Evolutionary conservation across 1,140 invertebrate species (phyloP).

Genomic region (Chrysoperla carnea): DNA sequence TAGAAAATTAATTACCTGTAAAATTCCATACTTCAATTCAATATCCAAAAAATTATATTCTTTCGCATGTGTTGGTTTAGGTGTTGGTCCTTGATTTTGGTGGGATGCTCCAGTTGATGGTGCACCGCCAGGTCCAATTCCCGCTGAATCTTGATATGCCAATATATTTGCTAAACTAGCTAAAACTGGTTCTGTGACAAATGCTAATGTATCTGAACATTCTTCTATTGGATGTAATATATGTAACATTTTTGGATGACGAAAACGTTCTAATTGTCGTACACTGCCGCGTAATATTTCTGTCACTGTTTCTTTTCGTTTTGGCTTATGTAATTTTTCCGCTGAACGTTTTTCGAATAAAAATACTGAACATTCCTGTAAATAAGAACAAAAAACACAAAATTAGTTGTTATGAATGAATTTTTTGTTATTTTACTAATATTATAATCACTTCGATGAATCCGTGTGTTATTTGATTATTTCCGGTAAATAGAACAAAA

Average conservation of each 20-base stretch:
- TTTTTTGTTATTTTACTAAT: background rate
- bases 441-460: too few species aligned
- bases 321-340: constrained; percentile 88
- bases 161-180: constrained; percentile 78
- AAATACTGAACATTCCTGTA: constrained; percentile 88
- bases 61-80: constrained; percentile 38
- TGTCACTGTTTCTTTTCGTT: constrained; percentile 78
- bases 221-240: constrained; percentile 63
- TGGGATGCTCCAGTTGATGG: constrained; percentile 22
- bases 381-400: constrained; percentile 15
- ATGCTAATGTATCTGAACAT: constrained; percentile 71
- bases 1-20: constrained; percentile 50
- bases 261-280: constrained; percentile 60
- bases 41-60: constrained; percentile 80
- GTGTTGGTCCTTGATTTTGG: constrained; percentile 15
- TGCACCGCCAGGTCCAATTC: constrained; percentile 19
- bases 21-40: constrained; percentile 81
- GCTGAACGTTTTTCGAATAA: constrained; percentile 87
- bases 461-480: too few species aligned
- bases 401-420: background rate
- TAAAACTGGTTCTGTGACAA: constrained; percentile 77
- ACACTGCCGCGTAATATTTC: constrained; percentile 75
- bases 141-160: constrained; percentile 34
- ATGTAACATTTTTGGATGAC: constrained; percentile 70
- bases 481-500: too few species aligned